Conservation (phyloP, 2,888 invertebrate species). For the Chloroclysta siterata region DNA sequence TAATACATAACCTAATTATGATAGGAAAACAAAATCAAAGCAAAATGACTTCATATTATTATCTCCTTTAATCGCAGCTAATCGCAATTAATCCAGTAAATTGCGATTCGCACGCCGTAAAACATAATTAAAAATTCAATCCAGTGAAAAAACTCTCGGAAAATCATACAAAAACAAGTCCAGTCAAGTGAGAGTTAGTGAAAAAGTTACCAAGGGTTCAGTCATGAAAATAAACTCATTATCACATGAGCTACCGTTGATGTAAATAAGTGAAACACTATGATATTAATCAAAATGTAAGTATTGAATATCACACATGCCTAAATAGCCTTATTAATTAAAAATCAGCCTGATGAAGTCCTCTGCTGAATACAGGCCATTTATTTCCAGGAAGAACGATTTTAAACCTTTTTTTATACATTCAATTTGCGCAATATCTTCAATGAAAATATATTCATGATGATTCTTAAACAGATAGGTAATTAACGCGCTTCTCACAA, state of each 20-base stretch:
- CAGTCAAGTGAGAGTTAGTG: conserved; percentile 21
- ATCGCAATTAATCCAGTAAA: conserved; percentile 80
- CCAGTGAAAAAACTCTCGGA: conserved; percentile 58
- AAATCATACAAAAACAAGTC: conserved; percentile 29
- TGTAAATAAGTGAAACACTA: too few species aligned
- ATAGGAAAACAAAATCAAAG: neutral
- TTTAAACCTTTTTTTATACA: too few species aligned
- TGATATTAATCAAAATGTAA: too few species aligned
- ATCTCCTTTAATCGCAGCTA: conserved; percentile 69
- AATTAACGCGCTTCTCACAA: too few species aligned
- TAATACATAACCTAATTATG: neutral
- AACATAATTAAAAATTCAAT: conserved; percentile 84
- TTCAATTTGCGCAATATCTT: too few species aligned
- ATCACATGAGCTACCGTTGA: neutral
- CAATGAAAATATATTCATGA: too few species aligned
- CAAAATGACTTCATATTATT: conserved; percentile 49
- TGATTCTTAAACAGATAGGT: too few species aligned
- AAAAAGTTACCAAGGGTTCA: conserved; percentile 6
- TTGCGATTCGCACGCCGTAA: conserved; percentile 80
- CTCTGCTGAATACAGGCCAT: too few species aligned
- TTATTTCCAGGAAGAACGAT: too few species aligned
- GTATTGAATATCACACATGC: too few species aligned
- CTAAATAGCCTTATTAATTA: too few species aligned
- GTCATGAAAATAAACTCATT: neutral
- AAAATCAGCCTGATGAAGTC: too few species aligned